phyloP scores from a whole-genome alignment of 2,113 vertebrate species.

The Acanthisitta chloris region DNA sequence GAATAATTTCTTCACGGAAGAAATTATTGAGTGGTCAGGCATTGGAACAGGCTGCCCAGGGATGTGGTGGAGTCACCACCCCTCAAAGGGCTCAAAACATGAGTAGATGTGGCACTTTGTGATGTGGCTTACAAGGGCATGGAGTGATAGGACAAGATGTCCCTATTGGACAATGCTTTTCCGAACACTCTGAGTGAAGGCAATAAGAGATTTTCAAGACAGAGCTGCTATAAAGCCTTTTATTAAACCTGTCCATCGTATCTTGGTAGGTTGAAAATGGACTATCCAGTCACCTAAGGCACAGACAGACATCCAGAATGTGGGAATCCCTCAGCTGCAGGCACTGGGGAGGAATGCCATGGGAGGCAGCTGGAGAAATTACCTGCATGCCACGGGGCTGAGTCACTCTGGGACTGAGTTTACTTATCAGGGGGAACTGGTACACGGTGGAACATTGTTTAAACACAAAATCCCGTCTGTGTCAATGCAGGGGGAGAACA shows the following conservation, averaged over 20 bases:
- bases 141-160: not conserved
- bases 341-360: not conserved
- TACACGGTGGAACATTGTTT: conserved; percentile 57
- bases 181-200: not conserved
- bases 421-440: conserved; percentile 46
- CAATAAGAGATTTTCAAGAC: not conserved
- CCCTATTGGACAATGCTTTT: not conserved
- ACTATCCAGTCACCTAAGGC: not conserved
- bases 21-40: not conserved
- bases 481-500: not conserved
- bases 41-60: not conserved
- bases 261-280: not conserved
- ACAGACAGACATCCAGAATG: not conserved
- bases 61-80: not conserved
- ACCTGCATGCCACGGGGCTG: conserved; percentile 40
- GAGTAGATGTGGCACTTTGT: not conserved
- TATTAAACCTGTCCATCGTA: not conserved
- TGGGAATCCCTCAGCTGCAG: not conserved
- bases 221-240: not conserved
- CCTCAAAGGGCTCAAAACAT: not conserved
- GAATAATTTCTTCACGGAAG: not conserved
- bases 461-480: not conserved
- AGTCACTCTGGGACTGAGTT: conserved; percentile 1
- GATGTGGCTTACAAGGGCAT: not conserved
- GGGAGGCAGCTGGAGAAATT: conserved; percentile 10